A percentile compares a stretch with the other conserved stretches of the same genome.
Conservation (phyloP, 1,140 invertebrate species). For the Drosophila ironensis region DNA sequence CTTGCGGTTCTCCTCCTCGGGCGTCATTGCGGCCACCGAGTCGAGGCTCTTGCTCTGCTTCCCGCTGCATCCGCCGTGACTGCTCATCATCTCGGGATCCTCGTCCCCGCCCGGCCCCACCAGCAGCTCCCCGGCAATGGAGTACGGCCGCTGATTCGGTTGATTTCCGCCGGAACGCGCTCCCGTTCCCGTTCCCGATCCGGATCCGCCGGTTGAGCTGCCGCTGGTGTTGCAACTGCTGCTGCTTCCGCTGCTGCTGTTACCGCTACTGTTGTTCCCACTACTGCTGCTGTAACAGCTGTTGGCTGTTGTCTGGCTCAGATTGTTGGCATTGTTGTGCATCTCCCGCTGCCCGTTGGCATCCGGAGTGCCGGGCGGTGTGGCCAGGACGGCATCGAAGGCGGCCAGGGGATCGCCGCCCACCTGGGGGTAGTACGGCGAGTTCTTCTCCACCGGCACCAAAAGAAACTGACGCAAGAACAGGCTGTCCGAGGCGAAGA, state of each 20-base stretch:
- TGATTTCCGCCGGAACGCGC: constrained; percentile 28
- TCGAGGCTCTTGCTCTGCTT: constrained; percentile 81
- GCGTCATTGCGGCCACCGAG: constrained; percentile 83
- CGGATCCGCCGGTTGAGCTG: constrained; percentile 30
- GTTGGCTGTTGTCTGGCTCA: constrained; percentile 44
- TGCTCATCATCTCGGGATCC: constrained; percentile 55
- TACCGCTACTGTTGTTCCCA: constrained; percentile 60
- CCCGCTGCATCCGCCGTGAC: constrained; percentile 51
- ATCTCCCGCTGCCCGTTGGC: constrained; percentile 58
- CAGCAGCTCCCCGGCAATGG: constrained; percentile 82
- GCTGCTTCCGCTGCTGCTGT: constrained; percentile 59
- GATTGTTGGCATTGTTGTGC: constrained; percentile 61
- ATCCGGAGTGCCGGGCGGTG: constrained; percentile 61
- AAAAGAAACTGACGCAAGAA: constrained; percentile 91
- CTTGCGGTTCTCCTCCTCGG: constrained; percentile 86
- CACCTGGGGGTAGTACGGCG: constrained; percentile 83
- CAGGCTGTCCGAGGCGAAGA: constrained; percentile 94
- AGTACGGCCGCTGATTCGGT: constrained; percentile 73
- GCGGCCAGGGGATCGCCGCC: constrained; percentile 37
- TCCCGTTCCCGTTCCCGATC: too few species aligned
- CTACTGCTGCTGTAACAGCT: constrained; percentile 44
- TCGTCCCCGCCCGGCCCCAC: constrained; percentile 60
- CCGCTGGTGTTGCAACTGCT: constrained; percentile 56
- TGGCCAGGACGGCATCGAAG: constrained; percentile 50
- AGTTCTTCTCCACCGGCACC: constrained; percentile 88